Percentiles rank a stretch among this genome's conserved stretches.
phyloP scores from a whole-genome alignment of 2,113 vertebrate genomes.

The Elachura formosa region DNA sequence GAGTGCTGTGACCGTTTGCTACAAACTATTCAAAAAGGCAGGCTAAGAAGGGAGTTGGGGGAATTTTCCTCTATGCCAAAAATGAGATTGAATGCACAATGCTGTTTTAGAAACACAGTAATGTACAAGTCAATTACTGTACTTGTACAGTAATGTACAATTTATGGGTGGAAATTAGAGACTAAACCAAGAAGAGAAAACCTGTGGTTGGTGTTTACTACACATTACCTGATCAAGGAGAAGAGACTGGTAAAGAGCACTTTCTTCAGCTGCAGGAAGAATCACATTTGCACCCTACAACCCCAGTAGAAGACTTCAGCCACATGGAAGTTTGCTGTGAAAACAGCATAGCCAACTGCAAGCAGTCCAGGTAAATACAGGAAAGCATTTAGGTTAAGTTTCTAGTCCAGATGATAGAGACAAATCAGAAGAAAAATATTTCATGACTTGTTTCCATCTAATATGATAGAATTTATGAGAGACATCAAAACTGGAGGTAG shows the following conservation, averaged over 20 bases:
- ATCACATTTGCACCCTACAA: neutral
- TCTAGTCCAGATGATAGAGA: neutral
- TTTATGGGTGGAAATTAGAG: neutral
- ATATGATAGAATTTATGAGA: neutral
- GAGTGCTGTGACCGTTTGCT: neutral
- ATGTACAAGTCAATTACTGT: neutral
- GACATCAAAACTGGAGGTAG: neutral
- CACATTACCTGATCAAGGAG: neutral
- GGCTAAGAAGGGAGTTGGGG: neutral
- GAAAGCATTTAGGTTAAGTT: neutral
- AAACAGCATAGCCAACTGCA: neutral
- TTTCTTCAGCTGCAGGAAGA: neutral
- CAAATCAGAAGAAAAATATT: neutral
- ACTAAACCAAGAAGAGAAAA: neutral
- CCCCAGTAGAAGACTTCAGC: neutral
- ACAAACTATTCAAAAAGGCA: neutral
- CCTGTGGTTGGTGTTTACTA: neutral
- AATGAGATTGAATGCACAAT: neutral
- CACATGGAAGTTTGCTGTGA: neutral
- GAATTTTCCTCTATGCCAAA: neutral
- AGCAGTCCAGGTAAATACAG: neutral
- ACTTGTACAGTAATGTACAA: neutral
- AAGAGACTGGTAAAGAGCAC: neutral
- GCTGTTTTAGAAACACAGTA: neutral
- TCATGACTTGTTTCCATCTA: neutral